Conservation (phyloP, 2,797 vertebrate species). For the Simalia tracyae region DNA sequence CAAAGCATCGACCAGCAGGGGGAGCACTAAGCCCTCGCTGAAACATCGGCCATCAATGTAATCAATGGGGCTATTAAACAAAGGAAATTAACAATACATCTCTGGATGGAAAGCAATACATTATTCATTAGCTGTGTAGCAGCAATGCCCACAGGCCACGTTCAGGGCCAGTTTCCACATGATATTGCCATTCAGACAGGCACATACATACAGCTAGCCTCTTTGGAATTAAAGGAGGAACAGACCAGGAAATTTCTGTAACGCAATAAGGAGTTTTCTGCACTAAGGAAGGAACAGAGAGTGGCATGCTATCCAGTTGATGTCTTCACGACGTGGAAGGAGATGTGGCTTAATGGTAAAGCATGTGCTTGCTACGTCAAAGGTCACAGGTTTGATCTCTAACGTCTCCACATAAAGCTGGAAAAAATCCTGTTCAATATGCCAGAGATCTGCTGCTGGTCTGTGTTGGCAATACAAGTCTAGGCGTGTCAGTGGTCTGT, state of each 20-base stretch:
- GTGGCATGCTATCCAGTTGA: neutral
- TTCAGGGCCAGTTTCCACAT: neutral
- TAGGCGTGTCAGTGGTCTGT: no score
- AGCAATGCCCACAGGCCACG: neutral
- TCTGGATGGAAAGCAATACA: constrained; percentile 8
- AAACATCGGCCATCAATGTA: neutral
- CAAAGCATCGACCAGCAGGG: neutral
- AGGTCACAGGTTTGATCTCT: neutral
- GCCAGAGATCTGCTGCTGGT: no score
- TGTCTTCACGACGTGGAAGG: neutral
- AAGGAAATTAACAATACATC: constrained; percentile 1
- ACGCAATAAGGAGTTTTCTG: neutral
- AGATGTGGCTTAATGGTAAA: neutral
- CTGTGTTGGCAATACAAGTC: no score
- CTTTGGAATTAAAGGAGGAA: neutral
- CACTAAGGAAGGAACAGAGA: neutral
- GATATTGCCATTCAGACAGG: neutral
- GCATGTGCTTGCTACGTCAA: neutral
- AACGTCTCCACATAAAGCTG: neutral
- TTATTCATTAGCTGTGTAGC: constrained; percentile 22
- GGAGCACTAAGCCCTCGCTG: neutral
- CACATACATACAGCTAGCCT: neutral
- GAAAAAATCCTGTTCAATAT: no score
- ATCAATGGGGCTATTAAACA: neutral
- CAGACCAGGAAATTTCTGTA: neutral